Evolutionary conservation across 2,888 invertebrate genomes (phyloP).

Genomic region (Nomada flava): DNA sequence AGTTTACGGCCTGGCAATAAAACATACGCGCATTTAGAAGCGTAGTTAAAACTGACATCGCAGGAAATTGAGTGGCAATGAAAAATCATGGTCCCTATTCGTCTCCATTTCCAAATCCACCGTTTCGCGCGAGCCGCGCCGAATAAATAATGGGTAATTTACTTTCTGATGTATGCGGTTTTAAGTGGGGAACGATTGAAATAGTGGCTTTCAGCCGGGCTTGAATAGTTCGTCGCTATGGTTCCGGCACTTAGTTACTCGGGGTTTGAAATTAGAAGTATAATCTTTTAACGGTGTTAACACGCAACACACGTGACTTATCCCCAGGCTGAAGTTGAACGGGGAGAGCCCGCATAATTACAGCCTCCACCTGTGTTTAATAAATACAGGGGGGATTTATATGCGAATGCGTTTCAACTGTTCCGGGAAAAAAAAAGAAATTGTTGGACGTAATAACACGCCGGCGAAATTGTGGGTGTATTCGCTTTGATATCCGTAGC

Average conservation of each 20-base stretch:
- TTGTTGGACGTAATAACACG: slow-evolving; percentile 30
- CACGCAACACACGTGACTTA: slow-evolving; percentile 40
- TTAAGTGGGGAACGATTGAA: slow-evolving; percentile 34
- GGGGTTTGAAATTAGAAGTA: slow-evolving; percentile 44
- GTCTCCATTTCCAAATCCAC: slow-evolving; percentile 10
- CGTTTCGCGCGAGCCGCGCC: background rate
- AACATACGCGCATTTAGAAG: background rate
- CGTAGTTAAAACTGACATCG: background rate
- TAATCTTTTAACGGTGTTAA: slow-evolving; percentile 39
- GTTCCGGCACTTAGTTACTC: slow-evolving; percentile 37
- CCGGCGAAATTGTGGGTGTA: background rate
- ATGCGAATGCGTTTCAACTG: slow-evolving; percentile 18
- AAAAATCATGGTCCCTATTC: background rate
- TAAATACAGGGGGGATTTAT: slow-evolving; percentile 35
- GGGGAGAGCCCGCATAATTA: slow-evolving; percentile 29
- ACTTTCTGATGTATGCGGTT: slow-evolving; percentile 2
- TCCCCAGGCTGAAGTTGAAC: slow-evolving; percentile 3
- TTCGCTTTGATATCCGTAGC: slow-evolving; percentile 1
- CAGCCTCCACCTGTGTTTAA: slow-evolving; percentile 33
- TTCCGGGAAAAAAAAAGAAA: slow-evolving; percentile 18
- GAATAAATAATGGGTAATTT: slow-evolving; percentile 18
- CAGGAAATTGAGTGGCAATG: background rate
- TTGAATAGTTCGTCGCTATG: slow-evolving; percentile 25
- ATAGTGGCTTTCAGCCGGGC: background rate
- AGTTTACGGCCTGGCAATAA: background rate